Conservation (phyloP, 2,888 invertebrate species). For the Eupithecia vulgata region DNA sequence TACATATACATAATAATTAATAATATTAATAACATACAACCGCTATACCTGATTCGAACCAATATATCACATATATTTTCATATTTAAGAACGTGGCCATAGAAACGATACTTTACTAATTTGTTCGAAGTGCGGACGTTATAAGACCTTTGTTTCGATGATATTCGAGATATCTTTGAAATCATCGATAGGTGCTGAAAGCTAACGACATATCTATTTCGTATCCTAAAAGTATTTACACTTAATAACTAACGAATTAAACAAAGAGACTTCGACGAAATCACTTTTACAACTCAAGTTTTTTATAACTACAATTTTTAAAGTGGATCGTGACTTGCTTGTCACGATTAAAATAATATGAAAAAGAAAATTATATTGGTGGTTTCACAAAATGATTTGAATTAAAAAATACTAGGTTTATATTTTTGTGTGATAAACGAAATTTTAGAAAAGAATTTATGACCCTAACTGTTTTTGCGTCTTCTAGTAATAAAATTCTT, state of each 20-base stretch:
- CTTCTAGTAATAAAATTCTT: neutral
- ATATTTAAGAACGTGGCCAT: constrained; percentile 51
- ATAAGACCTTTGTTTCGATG: neutral
- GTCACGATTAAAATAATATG: neutral
- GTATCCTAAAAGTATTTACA: constrained; percentile 24
- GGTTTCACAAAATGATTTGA: neutral
- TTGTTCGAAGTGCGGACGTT: constrained; percentile 12
- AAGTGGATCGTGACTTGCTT: neutral
- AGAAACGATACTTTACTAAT: constrained; percentile 17
- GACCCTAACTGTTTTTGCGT: neutral
- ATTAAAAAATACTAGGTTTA: neutral
- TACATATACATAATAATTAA: constrained; percentile 8
- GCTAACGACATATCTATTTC: constrained; percentile 45
- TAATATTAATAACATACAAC: no score
- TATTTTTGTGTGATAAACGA: neutral
- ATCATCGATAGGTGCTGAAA: constrained; percentile 50
- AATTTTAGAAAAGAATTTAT: neutral
- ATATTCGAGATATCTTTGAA: neutral
- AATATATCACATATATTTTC: constrained; percentile 57
- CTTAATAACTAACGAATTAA: constrained; percentile 16
- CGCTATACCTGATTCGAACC: constrained; percentile 54
- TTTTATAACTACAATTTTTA: neutral
- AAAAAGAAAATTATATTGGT: neutral
- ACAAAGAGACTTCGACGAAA: constrained; percentile 21
- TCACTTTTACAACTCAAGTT: constrained; percentile 15